These are phyloP conservation scores for Falco peregrinus DNA, from an alignment of 2,797 vertebrate species.

Conservation along the genomic window DNA sequence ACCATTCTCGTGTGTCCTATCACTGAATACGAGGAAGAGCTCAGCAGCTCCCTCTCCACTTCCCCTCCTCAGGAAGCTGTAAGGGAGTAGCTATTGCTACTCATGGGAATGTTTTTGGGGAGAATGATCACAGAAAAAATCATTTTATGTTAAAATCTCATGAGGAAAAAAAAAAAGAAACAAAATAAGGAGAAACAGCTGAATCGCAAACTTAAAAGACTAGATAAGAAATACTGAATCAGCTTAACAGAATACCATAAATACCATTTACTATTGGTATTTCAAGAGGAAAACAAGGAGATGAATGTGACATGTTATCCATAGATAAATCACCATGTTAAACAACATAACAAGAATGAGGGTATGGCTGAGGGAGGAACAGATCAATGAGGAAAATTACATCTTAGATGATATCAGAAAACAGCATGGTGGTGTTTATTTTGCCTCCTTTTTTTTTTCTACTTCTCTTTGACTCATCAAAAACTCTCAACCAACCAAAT, in stretches of 20 bases:
- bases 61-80: neutral
- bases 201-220: neutral
- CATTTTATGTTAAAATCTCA: neutral
- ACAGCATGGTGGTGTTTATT: neutral
- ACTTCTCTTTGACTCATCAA: neutral
- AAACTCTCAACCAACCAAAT: neutral
- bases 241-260: neutral
- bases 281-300: neutral
- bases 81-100: neutral
- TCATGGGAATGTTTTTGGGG: neutral
- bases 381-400: neutral
- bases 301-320: neutral
- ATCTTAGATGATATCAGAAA: neutral
- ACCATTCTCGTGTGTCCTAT: neutral
- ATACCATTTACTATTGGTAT: neutral
- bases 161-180: neutral
- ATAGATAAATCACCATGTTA: neutral
- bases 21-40: neutral
- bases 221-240: neutral
- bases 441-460: neutral
- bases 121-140: neutral
- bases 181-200: neutral
- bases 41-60: neutral
- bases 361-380: neutral
- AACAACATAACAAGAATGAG: neutral